Evolutionary conservation across 1,140 invertebrate genomes (phyloP), one percentile per base, ranked within the genome.

Genomic region (Acromyrmex charruanus): DNA sequence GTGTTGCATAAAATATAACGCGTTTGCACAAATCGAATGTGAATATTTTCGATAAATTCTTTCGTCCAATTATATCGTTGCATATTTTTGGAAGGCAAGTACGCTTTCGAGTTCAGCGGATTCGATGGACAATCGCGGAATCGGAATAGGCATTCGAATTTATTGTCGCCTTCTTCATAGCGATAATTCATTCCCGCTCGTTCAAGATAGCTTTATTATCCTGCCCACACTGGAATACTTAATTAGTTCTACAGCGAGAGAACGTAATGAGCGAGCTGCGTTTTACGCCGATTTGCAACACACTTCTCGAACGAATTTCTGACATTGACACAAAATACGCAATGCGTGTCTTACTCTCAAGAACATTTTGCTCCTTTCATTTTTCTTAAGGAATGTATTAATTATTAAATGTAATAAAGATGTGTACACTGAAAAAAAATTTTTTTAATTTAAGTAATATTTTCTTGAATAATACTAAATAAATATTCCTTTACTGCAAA

Each of bases 291-390:
- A 63, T 69, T 16, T 3, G 12, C 51, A n/a, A 58, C 65, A 16
- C 49, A n/a, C 9, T 71, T 71, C 16, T 58, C 66, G 21, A 68
- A 39, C 39, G 25, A 82, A 84, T 75, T 84, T 84, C 69, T 58
- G 63, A 81, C 88, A 89, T 89, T 89, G 88, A 86, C 81, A 89
- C 87, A 68, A 68, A 75, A 89, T 74, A 49, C 39, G 21, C 25
- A 25, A 58, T 25, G n/a, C 77, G 21, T 10, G 35, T 10, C 21
- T 2, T 16, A n/a, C 6, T 10, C 7, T 28, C 44, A 14, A n/a
- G 44, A 21, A 51, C 58, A 3, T 49, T 39, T 61, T 10, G 14
- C 9, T 31, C 31, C 31, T 39, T 55, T 35, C 31, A 25, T 12
- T 72, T 14, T 49, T 9, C 21, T 49, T 61, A 14, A 59, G 18